Evolutionary conservation across 2,888 invertebrate genomes (phyloP).

Genomic region (Eupithecia abbreviata): DNA sequence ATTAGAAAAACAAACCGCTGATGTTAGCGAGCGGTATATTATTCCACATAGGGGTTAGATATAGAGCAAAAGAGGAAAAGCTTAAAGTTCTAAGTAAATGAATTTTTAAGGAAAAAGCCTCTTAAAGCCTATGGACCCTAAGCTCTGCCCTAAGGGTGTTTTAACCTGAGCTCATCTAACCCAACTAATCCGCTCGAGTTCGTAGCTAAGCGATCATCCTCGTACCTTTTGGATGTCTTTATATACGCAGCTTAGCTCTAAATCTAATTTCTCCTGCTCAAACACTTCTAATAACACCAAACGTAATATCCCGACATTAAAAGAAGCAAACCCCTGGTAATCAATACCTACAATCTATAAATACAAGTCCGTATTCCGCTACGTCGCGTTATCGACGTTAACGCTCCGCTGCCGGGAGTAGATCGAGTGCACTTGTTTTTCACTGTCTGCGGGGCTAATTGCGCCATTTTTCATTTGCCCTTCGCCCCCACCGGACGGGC

Average conservation of each 20-base stretch:
- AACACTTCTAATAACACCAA: neutral
- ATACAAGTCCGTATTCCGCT: conserved; percentile 32
- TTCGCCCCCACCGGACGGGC: conserved; percentile 31
- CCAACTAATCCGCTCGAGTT: neutral
- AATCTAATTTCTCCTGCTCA: neutral
- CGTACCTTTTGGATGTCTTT: neutral
- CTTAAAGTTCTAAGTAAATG: neutral
- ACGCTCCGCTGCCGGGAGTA: conserved; percentile 59
- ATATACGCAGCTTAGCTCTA: neutral
- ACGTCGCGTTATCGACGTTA: conserved; percentile 64
- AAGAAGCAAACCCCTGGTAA: neutral
- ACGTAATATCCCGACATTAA: neutral
- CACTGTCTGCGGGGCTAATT: conserved; percentile 82
- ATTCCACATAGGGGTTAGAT: neutral
- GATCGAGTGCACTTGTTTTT: conserved; percentile 83
- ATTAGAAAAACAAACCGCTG: neutral
- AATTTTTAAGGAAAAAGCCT: neutral
- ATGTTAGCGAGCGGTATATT: neutral
- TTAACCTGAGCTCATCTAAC: neutral
- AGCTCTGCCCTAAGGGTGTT: neutral
- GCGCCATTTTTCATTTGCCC: conserved; percentile 79
- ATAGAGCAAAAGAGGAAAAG: neutral
- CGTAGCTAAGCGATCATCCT: neutral
- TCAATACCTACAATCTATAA: conserved; percentile 22
- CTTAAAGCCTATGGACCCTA: neutral